phyloP scores from a whole-genome alignment of 1,140 invertebrate species.

The Hylyphantes graminicola region DNA sequence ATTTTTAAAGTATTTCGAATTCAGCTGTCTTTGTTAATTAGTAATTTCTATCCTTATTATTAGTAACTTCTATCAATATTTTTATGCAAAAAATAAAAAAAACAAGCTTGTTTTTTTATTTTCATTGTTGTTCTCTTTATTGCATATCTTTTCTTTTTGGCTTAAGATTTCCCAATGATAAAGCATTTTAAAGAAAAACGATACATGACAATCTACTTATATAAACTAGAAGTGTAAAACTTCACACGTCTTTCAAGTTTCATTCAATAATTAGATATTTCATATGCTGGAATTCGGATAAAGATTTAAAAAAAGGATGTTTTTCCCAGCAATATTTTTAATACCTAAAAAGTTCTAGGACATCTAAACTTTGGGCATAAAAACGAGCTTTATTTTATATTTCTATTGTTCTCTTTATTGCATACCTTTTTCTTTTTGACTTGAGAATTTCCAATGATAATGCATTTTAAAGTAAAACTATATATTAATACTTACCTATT shows the following conservation, averaged over 20 bases:
- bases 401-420: neutral
- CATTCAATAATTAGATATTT: too few relatives aligned
- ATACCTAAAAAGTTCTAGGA: neutral
- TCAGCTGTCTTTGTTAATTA: neutral
- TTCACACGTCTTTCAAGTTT: too few relatives aligned
- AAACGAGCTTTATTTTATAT: neutral
- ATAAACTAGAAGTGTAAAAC: too few relatives aligned
- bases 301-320: too few relatives aligned
- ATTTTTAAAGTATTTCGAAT: neutral
- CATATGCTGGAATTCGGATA: too few relatives aligned
- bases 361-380: neutral
- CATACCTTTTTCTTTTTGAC: neutral
- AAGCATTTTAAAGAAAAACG: neutral
- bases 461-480: neutral
- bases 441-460: neutral
- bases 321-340: too few relatives aligned
- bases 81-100: neutral
- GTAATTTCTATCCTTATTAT: too few relatives aligned
- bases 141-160: neutral
- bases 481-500: too few relatives aligned
- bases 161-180: neutral
- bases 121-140: too few relatives aligned
- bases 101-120: neutral
- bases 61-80: too few relatives aligned
- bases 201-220: too few relatives aligned